phyloP scores from a whole-genome alignment of 2,113 vertebrate species.

The Rynchops niger region DNA sequence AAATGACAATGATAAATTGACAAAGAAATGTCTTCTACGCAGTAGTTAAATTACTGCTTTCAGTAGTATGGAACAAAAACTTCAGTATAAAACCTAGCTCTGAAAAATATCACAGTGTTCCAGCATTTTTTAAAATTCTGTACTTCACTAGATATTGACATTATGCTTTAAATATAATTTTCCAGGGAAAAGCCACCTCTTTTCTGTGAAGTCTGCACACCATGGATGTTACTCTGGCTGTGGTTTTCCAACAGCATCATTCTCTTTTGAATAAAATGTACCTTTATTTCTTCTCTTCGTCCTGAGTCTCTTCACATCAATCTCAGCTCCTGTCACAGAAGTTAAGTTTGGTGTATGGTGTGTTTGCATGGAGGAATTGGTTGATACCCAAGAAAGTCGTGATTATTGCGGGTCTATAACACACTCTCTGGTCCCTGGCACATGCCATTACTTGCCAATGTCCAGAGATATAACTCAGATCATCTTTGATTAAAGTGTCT shows the following conservation, averaged over 20 bases:
- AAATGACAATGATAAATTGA: background rate
- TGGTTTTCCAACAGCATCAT: background rate
- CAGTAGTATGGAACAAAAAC: background rate
- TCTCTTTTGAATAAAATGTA: background rate
- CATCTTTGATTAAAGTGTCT: background rate
- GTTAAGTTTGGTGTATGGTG: background rate
- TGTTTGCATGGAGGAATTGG: background rate
- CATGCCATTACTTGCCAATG: background rate
- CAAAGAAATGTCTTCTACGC: background rate
- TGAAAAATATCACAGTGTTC: background rate
- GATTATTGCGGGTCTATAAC: background rate
- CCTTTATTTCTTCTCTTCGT: background rate
- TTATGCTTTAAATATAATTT: background rate
- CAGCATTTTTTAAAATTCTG: background rate
- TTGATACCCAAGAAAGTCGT: background rate
- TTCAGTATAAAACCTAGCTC: background rate
- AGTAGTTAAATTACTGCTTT: background rate
- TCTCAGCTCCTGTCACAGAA: background rate
- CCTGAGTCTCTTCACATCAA: background rate
- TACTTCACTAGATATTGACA: background rate
- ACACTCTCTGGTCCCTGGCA: background rate
- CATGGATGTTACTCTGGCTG: background rate
- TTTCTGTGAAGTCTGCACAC: background rate
- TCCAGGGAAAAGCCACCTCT: background rate
- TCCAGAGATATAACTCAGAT: background rate